These are phyloP conservation scores for Toxotes chatareus DNA, from an alignment of 2,113 vertebrate genomes.

Conservation along the genomic window DNA sequence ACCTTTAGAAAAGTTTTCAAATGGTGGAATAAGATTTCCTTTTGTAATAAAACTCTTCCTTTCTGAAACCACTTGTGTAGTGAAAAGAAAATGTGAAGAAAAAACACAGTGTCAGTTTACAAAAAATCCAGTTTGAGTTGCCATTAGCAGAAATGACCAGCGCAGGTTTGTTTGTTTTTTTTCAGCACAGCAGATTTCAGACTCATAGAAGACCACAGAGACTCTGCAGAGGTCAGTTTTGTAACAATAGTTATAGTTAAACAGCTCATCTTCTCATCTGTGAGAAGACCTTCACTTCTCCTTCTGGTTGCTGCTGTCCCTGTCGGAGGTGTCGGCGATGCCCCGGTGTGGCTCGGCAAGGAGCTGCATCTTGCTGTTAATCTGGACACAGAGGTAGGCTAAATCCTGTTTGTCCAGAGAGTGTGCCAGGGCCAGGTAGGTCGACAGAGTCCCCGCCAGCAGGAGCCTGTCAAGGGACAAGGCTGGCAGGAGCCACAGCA, in stretches of 20 bases:
- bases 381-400: conserved; percentile 85
- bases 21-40: neutral
- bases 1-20: neutral
- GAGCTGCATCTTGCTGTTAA: conserved; percentile 86
- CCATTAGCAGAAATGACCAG: neutral
- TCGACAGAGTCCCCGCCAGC: conserved; percentile 84
- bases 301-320: conserved; percentile 50
- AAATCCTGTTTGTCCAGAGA: conserved; percentile 91
- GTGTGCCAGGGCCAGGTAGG: conserved; percentile 88
- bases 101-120: conserved; percentile 29
- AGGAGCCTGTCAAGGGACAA: conserved; percentile 89
- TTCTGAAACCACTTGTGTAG: neutral
- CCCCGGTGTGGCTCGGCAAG: conserved; percentile 74
- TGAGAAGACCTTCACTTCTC: conserved; percentile 62
- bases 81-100: neutral
- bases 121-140: neutral
- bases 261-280: neutral
- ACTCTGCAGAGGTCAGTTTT: neutral
- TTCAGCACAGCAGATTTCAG: conserved; percentile 8
- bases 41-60: conserved; percentile 8
- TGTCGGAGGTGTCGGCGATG: neutral
- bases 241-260: neutral
- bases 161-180: neutral
- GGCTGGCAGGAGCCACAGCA: conserved; percentile 90
- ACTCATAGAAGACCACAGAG: neutral